Percentiles rank a stretch among this genome's conserved stretches.
phyloP scores from a whole-genome alignment of 2,888 invertebrate species.

The Reticulitermes lucifugus region DNA sequence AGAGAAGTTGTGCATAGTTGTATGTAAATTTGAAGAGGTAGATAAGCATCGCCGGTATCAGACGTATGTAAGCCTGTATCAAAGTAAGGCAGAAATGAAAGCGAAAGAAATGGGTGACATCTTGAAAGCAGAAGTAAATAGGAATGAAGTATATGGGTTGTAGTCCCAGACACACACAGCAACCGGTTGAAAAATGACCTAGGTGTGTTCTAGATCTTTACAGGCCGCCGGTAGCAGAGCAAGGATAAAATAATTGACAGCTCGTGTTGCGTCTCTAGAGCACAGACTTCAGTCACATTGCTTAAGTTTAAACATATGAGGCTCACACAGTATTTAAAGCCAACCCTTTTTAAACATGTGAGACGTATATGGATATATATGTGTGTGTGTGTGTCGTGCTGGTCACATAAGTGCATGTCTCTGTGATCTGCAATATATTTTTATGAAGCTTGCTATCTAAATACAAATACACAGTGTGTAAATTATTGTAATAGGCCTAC shows the following conservation, averaged over 20 bases:
- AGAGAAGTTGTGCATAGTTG: neutral
- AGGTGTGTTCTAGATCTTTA: conserved; percentile 22
- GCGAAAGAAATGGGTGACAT: conserved; percentile 17
- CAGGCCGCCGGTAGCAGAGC: neutral
- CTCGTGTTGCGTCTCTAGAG: neutral
- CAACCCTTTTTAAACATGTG: neutral
- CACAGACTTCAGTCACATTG: neutral
- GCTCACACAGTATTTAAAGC: neutral
- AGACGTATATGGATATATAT: neutral
- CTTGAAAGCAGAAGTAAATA: conserved; percentile 15
- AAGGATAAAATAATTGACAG: conserved; percentile 29
- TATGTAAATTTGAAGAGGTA: conserved; percentile 16
- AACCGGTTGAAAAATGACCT: conserved; percentile 15
- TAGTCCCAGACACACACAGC: neutral
- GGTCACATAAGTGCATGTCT: neutral
- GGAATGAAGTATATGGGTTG: neutral
- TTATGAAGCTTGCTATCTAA: neutral
- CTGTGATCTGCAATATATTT: conserved; percentile 3
- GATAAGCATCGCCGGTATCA: conserved; percentile 17
- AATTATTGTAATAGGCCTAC: neutral
- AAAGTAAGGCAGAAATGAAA: conserved; percentile 33
- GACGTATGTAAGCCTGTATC: neutral
- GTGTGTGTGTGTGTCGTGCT: neutral
- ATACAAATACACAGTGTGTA: neutral
- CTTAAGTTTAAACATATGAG: neutral